These are phyloP conservation scores for Pseudopipra pipra DNA, from an alignment of 2,113 vertebrate species.

Conservation along the genomic window DNA sequence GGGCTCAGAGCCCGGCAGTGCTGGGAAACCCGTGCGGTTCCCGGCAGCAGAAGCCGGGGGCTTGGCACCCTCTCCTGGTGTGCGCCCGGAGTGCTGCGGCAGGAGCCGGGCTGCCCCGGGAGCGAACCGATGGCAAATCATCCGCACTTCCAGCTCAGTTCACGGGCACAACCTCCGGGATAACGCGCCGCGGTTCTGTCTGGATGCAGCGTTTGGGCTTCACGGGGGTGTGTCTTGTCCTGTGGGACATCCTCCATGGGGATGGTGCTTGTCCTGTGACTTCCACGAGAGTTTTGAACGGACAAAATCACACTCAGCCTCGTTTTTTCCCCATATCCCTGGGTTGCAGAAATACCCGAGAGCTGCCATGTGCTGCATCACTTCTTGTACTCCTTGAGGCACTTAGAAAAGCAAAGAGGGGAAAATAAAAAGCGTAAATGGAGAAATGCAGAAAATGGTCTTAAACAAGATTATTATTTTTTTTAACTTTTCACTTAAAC, in stretches of 20 bases:
- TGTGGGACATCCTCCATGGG: neutral
- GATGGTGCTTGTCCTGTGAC: neutral
- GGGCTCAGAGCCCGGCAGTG: neutral
- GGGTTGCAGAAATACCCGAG: neutral
- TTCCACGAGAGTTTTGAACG: neutral
- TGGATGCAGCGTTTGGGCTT: neutral
- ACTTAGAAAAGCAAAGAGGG: neutral
- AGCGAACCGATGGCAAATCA: accelerated
- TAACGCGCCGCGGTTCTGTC: accelerated
- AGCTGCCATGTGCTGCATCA: neutral
- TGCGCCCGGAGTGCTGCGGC: neutral
- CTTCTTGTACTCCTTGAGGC: neutral
- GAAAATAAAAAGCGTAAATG: accelerated
- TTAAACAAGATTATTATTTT: neutral
- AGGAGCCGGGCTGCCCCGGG: neutral
- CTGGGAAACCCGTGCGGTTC: neutral
- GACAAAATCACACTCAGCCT: neutral
- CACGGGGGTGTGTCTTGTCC: accelerated
- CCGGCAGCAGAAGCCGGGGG: neutral
- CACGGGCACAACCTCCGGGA: neutral
- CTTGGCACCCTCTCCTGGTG: conserved; percentile 55
- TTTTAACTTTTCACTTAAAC: neutral
- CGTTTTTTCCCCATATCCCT: neutral
- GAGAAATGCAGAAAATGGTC: neutral
- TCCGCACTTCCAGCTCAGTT: accelerated